Conservation (phyloP, 2,113 vertebrate genomes). For the Cervus canadensis region DNA sequence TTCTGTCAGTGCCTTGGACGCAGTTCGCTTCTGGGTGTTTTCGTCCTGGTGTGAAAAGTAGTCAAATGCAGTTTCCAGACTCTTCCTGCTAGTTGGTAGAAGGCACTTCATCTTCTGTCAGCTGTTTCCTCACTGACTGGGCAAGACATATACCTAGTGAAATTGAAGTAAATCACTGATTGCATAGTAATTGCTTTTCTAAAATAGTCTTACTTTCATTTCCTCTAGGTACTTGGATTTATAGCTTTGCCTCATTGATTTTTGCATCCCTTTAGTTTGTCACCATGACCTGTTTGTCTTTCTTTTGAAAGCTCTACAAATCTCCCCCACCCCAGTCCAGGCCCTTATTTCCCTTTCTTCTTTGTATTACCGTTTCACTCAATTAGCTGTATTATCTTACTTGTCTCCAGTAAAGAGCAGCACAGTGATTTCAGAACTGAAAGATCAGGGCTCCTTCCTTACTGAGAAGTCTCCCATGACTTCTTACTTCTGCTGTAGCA, state of each 20-base stretch:
- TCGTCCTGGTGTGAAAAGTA: background rate
- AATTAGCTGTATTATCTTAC: background rate
- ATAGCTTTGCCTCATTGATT: conserved; percentile 1
- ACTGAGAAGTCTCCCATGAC: background rate
- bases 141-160: background rate
- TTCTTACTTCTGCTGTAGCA: background rate
- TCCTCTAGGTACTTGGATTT: background rate
- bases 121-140: conserved; percentile 8
- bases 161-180: background rate
- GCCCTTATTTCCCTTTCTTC: background rate
- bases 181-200: background rate
- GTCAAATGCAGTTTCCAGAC: background rate
- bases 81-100: background rate
- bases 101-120: background rate
- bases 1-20: background rate
- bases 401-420: background rate
- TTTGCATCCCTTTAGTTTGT: background rate
- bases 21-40: background rate
- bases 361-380: background rate
- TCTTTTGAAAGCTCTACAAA: background rate
- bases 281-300: background rate
- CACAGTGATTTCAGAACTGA: background rate
- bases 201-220: background rate
- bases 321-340: background rate
- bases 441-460: background rate